These are phyloP conservation scores for Montipora foliosa DNA, from an alignment of 64 coral and sea anemone genomes.

Conservation along the genomic window DNA sequence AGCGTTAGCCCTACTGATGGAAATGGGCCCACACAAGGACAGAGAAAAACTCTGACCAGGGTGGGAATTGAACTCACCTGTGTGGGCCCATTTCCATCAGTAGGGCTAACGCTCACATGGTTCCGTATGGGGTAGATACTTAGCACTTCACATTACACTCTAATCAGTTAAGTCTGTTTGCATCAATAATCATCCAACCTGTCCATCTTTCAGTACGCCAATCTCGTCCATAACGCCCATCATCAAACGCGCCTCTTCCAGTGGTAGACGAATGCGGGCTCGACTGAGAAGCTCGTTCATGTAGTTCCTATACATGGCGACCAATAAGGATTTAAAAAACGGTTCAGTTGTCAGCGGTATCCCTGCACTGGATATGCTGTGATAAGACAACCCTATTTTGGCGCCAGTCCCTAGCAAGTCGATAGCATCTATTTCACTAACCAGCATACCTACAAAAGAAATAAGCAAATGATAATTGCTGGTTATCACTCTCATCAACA, in stretches of 20 bases:
- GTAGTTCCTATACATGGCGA: conserved; percentile 82
- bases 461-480: neutral
- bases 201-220: conserved; percentile 73
- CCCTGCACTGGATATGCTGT: conserved; percentile 67
- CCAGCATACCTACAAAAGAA: conserved; percentile 75
- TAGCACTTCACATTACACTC: no score
- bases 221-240: conserved; percentile 97
- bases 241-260: conserved; percentile 84
- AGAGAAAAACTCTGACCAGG: no score
- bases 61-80: no score
- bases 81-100: no score
- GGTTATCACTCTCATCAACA: neutral
- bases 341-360: conserved; percentile 90
- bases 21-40: no score
- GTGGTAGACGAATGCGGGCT: conserved; percentile 84
- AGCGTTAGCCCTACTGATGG: no score
- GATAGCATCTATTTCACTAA: conserved; percentile 84
- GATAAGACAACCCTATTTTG: conserved; percentile 85
- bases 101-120: no score
- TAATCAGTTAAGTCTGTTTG: neutral
- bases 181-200: conserved; percentile 36
- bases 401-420: conserved; percentile 77
- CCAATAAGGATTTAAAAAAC: conserved; percentile 83
- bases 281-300: conserved; percentile 78
- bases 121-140: no score